These are phyloP conservation scores for Pica pica DNA, from an alignment of 2,113 vertebrate species.

Conservation along the genomic window DNA sequence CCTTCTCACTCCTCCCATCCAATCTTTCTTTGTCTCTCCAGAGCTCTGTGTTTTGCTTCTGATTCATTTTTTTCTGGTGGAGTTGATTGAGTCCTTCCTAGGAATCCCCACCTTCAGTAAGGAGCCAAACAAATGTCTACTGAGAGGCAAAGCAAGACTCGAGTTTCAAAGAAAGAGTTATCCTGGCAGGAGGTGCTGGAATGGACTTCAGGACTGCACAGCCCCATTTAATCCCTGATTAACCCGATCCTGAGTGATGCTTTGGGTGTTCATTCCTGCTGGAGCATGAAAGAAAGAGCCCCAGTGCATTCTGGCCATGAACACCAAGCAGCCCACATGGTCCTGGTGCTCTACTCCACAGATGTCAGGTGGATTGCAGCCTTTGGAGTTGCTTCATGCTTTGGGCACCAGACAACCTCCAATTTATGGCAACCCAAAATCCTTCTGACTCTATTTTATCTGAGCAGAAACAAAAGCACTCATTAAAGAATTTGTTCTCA, in stretches of 20 bases:
- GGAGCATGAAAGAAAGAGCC: neutral
- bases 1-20: neutral
- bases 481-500: neutral
- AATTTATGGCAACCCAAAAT: neutral
- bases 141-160: neutral
- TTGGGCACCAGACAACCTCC: neutral
- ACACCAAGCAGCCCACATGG: neutral
- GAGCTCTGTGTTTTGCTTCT: neutral
- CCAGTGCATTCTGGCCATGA: neutral
- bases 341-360: neutral
- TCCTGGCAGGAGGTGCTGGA: neutral
- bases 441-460: neutral
- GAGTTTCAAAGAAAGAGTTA: neutral
- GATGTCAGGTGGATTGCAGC: neutral
- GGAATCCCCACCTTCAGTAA: neutral
- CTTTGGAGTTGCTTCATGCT: neutral
- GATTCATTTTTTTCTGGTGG: neutral
- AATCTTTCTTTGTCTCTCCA: neutral
- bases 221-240: neutral
- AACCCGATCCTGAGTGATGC: neutral
- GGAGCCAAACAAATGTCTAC: neutral
- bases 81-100: neutral
- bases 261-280: neutral
- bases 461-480: neutral
- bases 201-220: neutral